Evolutionary conservation across 2,113 vertebrate species (phyloP), one percentile per base, ranked within the genome.

Genomic region (Benitochromis conjunctus): DNA sequence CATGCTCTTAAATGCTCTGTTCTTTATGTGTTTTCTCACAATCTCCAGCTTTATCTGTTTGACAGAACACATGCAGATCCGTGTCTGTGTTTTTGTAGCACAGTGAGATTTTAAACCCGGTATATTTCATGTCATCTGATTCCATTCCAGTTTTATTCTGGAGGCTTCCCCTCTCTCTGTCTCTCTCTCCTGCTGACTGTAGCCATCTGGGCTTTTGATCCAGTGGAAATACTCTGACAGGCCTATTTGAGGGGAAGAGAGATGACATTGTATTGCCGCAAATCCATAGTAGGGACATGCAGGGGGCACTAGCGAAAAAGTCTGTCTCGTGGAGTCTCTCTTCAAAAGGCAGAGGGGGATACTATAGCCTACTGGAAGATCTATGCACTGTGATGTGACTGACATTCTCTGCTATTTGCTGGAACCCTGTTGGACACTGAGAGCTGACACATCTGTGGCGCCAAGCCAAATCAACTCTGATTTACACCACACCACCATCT

Each of bases 381-480:
- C 87, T 89, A 77, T 84, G 60, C 46, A 58, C 46, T 89, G 78
- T 46, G 91, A 89, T 86, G 87, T 92, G 86, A 91, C 55, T 89
- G 92, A 94, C 86, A 54, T 83, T 84, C 88, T 91, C 86, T 88
- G 91, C 87, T 90, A 80, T 91, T 91, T 86, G 88, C 90, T 84
- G 86, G 83, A 81, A 89, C 83, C 84, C 92, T 86, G 31, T 51
- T 82, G 92, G 92, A 89, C 64, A 31, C 79, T 57, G 55, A 3
- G 71, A 89, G 82, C 84, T 93, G 93, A 94, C 94, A 90, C 89
- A 80, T 95, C 69, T 53, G 80, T 95, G 95, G 94, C 94, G 90
- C 79, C 43, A 56, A 62, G 95, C 95, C 95, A 94, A 93, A 91
- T 94, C 81, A 84, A 66, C 79, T 81, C 82, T 94, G 95, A 96